phyloP scores from a whole-genome alignment of 2,888 invertebrate species.

The Eupsilia transversa region DNA sequence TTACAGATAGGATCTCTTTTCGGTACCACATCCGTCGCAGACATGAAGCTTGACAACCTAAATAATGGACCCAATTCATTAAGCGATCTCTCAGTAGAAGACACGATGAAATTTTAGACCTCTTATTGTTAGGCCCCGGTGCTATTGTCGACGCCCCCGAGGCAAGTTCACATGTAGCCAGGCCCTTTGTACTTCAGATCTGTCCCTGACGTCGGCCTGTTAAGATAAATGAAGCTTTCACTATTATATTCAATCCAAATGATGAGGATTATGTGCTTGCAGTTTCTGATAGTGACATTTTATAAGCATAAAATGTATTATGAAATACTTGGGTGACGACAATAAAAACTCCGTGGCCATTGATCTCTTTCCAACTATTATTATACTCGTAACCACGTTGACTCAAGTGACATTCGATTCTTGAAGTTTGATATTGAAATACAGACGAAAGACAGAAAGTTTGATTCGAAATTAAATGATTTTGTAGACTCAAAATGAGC shows the following conservation, averaged over 20 bases:
- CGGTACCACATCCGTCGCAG: constrained; percentile 67
- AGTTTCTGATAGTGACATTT: constrained; percentile 53
- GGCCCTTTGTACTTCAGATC: constrained; percentile 79
- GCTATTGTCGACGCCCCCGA: constrained; percentile 78
- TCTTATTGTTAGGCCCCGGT: constrained; percentile 74
- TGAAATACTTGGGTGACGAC: neutral
- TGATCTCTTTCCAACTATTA: constrained; percentile 27
- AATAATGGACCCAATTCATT: constrained; percentile 75
- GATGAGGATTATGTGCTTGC: constrained; percentile 50
- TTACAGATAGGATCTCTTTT: constrained; percentile 61
- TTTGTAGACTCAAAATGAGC: constrained; percentile 38
- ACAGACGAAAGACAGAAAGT: constrained; percentile 47
- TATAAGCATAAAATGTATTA: constrained; percentile 32
- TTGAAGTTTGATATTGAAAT: constrained; percentile 51
- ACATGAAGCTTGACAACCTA: constrained; percentile 65
- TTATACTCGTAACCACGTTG: constrained; percentile 21
- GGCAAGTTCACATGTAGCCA: constrained; percentile 81
- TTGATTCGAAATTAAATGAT: constrained; percentile 30
- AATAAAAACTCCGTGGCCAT: constrained; percentile 27
- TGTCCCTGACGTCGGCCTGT: constrained; percentile 81
- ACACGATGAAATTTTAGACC: constrained; percentile 77
- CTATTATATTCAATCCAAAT: constrained; percentile 83
- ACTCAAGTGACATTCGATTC: constrained; percentile 42
- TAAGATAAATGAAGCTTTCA: constrained; percentile 85
- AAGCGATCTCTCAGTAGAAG: constrained; percentile 69